A percentile compares a stretch with the other conserved stretches of the same genome.
Evolutionary conservation across 2,888 invertebrate species (phyloP).

Genomic region (Argyra leucocephala): DNA sequence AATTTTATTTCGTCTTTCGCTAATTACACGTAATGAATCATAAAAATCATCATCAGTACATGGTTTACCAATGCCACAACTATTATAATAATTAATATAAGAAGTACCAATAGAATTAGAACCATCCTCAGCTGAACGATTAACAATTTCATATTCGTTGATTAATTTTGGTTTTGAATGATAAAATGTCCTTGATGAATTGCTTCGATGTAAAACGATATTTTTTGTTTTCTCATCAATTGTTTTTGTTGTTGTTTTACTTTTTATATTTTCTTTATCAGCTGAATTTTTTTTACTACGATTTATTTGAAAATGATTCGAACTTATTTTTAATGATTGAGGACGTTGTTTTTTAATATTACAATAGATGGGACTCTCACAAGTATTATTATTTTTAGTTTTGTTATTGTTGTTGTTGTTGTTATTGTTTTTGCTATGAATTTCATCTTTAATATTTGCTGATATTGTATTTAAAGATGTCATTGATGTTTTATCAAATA

Average conservation of each 20-base stretch:
- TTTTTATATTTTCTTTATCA: slow-evolving; percentile 16
- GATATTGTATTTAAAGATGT: slow-evolving; percentile 15
- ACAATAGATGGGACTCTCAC: slow-evolving; percentile 15
- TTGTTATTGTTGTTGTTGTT: slow-evolving; percentile 23
- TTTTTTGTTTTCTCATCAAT: slow-evolving; percentile 20
- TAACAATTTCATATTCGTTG: slow-evolving; percentile 36
- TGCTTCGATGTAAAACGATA: slow-evolving; percentile 34
- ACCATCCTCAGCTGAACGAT: neutral
- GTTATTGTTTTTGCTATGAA: slow-evolving; percentile 23
- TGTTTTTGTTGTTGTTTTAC: slow-evolving; percentile 17
- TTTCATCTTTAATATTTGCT: slow-evolving; percentile 23
- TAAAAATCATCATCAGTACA: slow-evolving; percentile 33
- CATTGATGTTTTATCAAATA: slow-evolving; percentile 12
- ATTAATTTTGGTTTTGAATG: slow-evolving; percentile 36
- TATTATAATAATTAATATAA: no score
- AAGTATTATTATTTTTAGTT: slow-evolving; percentile 11
- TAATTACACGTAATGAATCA: slow-evolving; percentile 41
- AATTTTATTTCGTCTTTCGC: slow-evolving; percentile 39
- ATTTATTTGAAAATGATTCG: slow-evolving; percentile 15
- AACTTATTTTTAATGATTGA: slow-evolving; percentile 32
- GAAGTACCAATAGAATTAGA: neutral
- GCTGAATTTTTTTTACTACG: slow-evolving; percentile 16
- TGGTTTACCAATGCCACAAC: neutral
- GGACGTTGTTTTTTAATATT: slow-evolving; percentile 34
- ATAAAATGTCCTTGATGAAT: slow-evolving; percentile 40